These are phyloP conservation scores for Gallirallus australis DNA, from an alignment of 2,797 vertebrate genomes.

Conservation along the genomic window DNA sequence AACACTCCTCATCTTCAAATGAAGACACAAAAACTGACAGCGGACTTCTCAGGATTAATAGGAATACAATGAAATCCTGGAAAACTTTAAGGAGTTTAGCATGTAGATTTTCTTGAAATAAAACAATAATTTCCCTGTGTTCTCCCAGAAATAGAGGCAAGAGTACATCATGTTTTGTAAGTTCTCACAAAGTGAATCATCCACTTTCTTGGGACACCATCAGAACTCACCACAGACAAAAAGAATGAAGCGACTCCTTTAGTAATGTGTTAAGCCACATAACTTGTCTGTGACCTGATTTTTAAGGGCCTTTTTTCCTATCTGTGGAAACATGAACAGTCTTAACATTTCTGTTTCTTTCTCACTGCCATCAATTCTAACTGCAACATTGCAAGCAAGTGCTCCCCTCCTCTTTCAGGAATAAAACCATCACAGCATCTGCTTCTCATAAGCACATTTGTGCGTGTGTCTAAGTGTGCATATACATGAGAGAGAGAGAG, in stretches of 20 bases:
- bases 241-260: slow-evolving; percentile 12
- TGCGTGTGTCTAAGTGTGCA: slow-evolving; percentile 13
- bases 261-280: not conserved
- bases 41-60: not conserved
- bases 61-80: slow-evolving; percentile 8
- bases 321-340: slow-evolving; percentile 8
- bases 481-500: not conserved
- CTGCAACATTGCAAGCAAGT: not conserved
- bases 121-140: not conserved
- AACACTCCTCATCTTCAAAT: not conserved
- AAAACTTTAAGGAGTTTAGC: not conserved
- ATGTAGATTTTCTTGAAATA: slow-evolving; percentile 2
- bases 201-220: not conserved
- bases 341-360: not conserved
- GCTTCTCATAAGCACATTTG: slow-evolving; percentile 78
- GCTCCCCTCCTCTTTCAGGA: slow-evolving; percentile 59
- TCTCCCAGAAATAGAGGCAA: slow-evolving; percentile 26
- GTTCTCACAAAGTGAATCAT: slow-evolving; percentile 45
- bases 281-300: slow-evolving; percentile 23
- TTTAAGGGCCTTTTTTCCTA: slow-evolving; percentile 10
- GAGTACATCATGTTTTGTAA: slow-evolving; percentile 44
- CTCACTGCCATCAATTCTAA: slow-evolving; percentile 19
- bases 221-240: not conserved
- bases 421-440: slow-evolving; percentile 71
- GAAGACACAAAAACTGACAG: not conserved